Evolutionary conservation across 2,888 invertebrate genomes (phyloP), one percentile per base, ranked within the genome.

Genomic region (Sinotaia quadrata): DNA sequence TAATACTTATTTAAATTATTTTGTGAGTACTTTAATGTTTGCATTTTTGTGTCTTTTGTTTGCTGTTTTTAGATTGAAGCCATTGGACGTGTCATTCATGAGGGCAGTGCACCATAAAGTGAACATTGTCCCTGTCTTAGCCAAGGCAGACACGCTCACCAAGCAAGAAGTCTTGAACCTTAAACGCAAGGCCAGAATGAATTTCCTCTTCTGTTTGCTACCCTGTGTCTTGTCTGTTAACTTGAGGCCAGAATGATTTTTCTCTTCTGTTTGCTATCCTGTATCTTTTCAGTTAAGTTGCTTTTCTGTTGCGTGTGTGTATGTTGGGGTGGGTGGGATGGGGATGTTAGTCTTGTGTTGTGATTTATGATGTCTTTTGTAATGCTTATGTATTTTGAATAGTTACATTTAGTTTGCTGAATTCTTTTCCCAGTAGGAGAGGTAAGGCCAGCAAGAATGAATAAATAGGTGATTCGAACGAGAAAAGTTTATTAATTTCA

Each of bases 91-190:
- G 52, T 78, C 86, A 27, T 87, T 88, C 76, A 87, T 88, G 86
- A 83, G 81, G 67, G 82, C 85, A 24, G 79, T 88, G 15, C 87
- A 88, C 72, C 81, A 87, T 76, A 88, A 88, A 81, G 87, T 88
- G 33, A 88, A 88, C 79, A 87, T 88, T 51, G 87, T 88, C 18
- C 88, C 88, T 8, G 87, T 88, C 21, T 83, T 88, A 36, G 88
- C 88, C 58, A 88, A 88, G 73, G 85, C 88, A 18, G 88, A 88
- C 78, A 87, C 87, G 0, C 82, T 88, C 59, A 89, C 88, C 24
- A 83, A 82, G 75, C 76, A 76, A 37, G 88, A 88, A 77, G 83
- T 87, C 1, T 36, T 72, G 21, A 77, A 75, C 34, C 80, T 88
- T 15, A 88, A 88, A 73, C 75, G 71, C 66, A 85, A 81, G 84